Percentiles rank a stretch among this genome's conserved stretches.
These are phyloP conservation scores for Tinamus guttatus DNA, from an alignment of 2,113 vertebrate species.

Conservation along the genomic window DNA sequence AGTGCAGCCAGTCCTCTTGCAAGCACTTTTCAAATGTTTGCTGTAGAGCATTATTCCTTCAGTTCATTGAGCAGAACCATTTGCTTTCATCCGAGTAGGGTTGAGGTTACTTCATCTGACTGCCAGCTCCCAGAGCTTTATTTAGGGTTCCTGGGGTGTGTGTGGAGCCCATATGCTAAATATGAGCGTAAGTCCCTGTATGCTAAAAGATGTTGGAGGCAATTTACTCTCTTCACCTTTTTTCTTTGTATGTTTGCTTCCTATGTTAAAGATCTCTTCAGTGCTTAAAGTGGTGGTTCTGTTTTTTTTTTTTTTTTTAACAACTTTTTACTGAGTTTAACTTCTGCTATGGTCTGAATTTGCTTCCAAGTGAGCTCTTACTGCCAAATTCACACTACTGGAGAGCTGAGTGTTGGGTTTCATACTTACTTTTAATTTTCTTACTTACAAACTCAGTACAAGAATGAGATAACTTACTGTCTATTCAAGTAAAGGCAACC, in stretches of 20 bases:
- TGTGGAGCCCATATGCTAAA: not conserved
- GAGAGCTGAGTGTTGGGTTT: not conserved
- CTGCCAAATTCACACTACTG: not conserved
- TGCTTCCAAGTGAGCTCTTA: not conserved
- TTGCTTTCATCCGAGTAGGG: not conserved
- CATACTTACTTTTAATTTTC: not conserved
- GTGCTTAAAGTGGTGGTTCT: not conserved
- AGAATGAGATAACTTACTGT: no score
- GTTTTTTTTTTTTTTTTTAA: no score
- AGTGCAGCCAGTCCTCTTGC: slow-evolving; percentile 34
- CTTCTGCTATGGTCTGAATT: not conserved
- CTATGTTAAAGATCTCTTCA: not conserved
- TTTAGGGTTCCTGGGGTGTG: not conserved
- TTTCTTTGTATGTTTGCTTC: not conserved
- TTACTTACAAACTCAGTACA: not conserved
- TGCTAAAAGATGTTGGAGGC: not conserved
- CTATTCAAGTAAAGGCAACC: not conserved
- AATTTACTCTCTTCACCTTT: not conserved
- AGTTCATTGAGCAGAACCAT: slow-evolving; percentile 30
- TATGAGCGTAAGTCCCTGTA: not conserved
- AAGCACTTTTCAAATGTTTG: slow-evolving; percentile 39
- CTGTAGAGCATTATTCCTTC: slow-evolving; percentile 11
- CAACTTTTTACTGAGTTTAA: not conserved
- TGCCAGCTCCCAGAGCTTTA: slow-evolving; percentile 9
- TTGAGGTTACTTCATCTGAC: not conserved